phyloP scores from a whole-genome alignment of 2,888 invertebrate genomes.

The Orchesella flavescens region DNA sequence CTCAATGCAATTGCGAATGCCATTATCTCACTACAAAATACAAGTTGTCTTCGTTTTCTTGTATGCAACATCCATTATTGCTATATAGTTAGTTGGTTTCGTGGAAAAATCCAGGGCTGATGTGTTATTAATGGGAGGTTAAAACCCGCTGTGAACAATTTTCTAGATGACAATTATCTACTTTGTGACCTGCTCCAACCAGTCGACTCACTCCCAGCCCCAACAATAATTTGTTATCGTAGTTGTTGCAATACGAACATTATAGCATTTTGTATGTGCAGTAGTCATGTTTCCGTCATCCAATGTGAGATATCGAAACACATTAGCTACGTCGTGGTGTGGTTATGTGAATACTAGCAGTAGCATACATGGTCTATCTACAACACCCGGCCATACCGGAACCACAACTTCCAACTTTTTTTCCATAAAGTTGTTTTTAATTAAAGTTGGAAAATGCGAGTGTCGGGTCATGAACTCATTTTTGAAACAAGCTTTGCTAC shows the following conservation, averaged over 20 bases:
- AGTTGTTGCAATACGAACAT: not conserved
- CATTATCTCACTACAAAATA: no score
- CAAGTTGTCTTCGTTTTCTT: no score
- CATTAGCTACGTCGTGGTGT: not conserved
- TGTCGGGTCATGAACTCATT: conserved; percentile 56
- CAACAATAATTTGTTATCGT: not conserved
- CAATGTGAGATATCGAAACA: conserved; percentile 29
- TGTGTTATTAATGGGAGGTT: no score
- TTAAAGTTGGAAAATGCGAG: conserved; percentile 46
- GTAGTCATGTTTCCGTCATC: no score
- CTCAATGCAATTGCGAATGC: no score
- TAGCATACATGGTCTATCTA: not conserved
- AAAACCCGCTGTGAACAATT: no score
- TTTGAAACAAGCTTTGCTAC: conserved; percentile 33
- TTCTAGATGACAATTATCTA: not conserved
- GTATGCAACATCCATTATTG: no score
- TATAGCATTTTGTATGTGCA: not conserved
- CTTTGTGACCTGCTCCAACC: conserved; percentile 1
- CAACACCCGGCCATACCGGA: not conserved
- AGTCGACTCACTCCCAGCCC: not conserved
- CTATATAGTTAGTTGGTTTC: no score
- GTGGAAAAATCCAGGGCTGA: no score
- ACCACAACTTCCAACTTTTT: not conserved
- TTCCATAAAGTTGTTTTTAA: conserved; percentile 18
- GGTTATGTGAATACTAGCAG: no score